A percentile compares a stretch with the other conserved stretches of the same genome.
Conservation (phyloP, 2,888 invertebrate genomes). For the Cephus pygmeus region DNA sequence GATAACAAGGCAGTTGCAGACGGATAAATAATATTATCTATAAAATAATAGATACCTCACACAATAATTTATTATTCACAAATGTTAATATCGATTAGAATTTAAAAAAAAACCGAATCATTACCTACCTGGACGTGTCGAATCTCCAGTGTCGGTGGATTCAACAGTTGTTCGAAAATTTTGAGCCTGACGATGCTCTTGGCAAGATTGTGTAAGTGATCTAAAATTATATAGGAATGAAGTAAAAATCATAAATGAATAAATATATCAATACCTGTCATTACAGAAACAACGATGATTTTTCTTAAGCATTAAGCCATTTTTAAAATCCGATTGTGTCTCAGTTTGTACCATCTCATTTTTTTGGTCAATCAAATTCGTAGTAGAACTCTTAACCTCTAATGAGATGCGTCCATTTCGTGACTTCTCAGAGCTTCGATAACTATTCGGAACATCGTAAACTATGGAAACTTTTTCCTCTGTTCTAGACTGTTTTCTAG, state of each 20-base stretch:
- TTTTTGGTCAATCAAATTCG: neutral
- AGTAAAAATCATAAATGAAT: neutral
- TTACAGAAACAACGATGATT: neutral
- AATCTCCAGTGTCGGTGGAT: neutral
- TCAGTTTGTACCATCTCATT: neutral
- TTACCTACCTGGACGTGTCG: neutral
- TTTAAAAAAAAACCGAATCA: neutral
- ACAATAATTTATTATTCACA: neutral
- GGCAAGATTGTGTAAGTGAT: neutral
- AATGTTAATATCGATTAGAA: neutral
- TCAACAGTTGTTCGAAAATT: neutral
- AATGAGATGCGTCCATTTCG: neutral
- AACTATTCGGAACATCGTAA: neutral
- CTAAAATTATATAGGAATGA: neutral
- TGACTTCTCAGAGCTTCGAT: neutral
- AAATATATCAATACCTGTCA: neutral
- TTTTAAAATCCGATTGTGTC: neutral
- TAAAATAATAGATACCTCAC: neutral
- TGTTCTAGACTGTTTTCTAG: neutral
- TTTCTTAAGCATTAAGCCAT: neutral
- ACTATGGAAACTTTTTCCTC: neutral
- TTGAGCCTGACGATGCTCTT: neutral
- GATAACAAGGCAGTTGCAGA: neutral
- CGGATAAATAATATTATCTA: neutral
- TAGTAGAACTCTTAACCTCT: neutral